These are phyloP conservation scores for Morinoia aosen DNA, from an alignment of 2,888 invertebrate species.

Conservation along the genomic window DNA sequence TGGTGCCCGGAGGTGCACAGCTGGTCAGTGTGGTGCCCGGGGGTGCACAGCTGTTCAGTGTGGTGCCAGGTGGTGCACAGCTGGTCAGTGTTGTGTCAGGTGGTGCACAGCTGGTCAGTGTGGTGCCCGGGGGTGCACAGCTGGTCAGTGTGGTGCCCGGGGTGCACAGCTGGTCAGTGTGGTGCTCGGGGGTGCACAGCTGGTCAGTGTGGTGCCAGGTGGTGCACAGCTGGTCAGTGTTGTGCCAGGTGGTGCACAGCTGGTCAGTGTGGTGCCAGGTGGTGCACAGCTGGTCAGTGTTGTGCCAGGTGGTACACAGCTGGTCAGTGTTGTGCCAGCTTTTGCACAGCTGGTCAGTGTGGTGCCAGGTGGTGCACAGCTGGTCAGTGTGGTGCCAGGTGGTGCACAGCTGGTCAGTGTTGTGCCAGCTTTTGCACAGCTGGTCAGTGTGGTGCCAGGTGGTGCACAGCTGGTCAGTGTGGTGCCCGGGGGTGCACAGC, in stretches of 20 bases:
- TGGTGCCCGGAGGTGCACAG: conserved; percentile 63
- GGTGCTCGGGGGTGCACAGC: conserved; percentile 69
- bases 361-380: conserved; percentile 69
- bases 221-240: too few species aligned
- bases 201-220: conserved; percentile 79
- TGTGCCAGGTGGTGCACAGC: conserved; percentile 69
- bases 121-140: conserved; percentile 68
- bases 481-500: conserved; percentile 69
- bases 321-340: conserved; percentile 79
- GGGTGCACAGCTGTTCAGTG: too few species aligned
- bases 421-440: too few species aligned
- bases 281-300: too few species aligned
- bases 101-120: too few species aligned
- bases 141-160: conserved; percentile 79
- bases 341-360: too few species aligned
- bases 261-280: conserved; percentile 79
- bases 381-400: conserved; percentile 79
- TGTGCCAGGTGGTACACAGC: conserved; percentile 68
- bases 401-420: too few species aligned
- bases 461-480: too few species aligned
- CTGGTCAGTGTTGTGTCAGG: conserved; percentile 79
- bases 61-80: conserved; percentile 67
- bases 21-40: conserved; percentile 79
- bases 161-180: too few species aligned
- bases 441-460: conserved; percentile 79